Evolutionary conservation across 2,888 invertebrate species (phyloP), one percentile per base, ranked within the genome.

Genomic region (Amphipoea lucens): DNA sequence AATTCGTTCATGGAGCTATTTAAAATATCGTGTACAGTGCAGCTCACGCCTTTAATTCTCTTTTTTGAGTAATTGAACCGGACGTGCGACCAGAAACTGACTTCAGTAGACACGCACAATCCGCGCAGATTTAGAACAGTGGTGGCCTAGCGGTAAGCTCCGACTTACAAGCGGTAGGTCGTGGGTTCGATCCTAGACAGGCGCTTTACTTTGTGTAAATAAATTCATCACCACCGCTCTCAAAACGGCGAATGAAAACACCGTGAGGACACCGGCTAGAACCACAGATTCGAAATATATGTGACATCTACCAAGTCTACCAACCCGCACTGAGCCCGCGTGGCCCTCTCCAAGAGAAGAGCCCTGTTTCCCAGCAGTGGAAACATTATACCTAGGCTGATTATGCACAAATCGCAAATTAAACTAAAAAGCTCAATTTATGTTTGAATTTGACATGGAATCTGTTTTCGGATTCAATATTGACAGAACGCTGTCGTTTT

Each of bases 1-100:
- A 89, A 89, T 79, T 82, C 57, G 67, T 11, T 74, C 66, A 65
- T 79, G 76, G 76, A 12, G 51, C 73, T 74, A 82, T 89, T 88
- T 78, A 63, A 83, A 88, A 82, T 76, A 79, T 79, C 73, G 78
- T 78, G 57, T 73, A 71, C 12, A 12, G 17, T 62, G 23, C 62
- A 29, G 63, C 42, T 78, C 68, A 76, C 75, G 73, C 29, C 23
- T 75, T 65, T 42, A 45, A 66, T 78, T 74, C 57, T 84, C 40
- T 54, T 79, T 78, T 65, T 80, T 70, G 7, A 45, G 20, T 4
- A 17, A 70, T 63, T 63, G 54, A 66, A 63, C 36, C n/a, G 60
- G 68, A 71, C 74, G 51, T 80, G 69, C 12, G 11, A 67, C 45
- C 48, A 40, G 17, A 65, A 66, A 51, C 29, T 54, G 23, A 62